Evolutionary conservation across 2,888 invertebrate genomes (phyloP), one percentile per base, ranked within the genome.

Genomic region (Lasioglossum calceatum): DNA sequence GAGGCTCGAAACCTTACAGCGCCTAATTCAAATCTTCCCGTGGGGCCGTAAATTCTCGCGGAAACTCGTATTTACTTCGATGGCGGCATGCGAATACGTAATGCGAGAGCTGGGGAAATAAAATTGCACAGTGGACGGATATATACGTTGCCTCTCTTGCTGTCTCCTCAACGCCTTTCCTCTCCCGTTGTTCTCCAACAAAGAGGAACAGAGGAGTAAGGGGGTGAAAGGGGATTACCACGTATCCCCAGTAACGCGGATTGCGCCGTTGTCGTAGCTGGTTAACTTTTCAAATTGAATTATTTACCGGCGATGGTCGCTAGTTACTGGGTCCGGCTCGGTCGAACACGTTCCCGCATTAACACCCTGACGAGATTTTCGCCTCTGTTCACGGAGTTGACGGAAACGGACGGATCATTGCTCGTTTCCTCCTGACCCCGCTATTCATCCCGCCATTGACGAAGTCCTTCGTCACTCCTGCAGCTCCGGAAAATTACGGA

Each of bases 251-350:
- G 58, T 58, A 64, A 27, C 72, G 16, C 19, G 39, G 74, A 47
- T 58, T 47, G 64, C 64, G 27, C 64, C 70, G 39, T 4, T 75
- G 47, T 58, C 54, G 58, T 77, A 50, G 44, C 32, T n/a, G 16
- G 47, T 78, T 77, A 82, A 84, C 84, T 84, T 75, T 84, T 84
- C 84, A 61, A 82, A 84, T 84, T 82, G 74, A 71, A 84, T 84
- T 82, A 84, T 82, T 78, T 83, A 39, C 75, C 82, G 42, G 27
- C 70, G n/a, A 42, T 58, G 74, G 32, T n/a, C 44, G 73, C 64
- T n/a, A 50, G 73, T 77, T 50, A 39, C 42, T 36, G 64, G 77
- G 67, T 58, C 81, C n/a, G 39, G 14, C 50, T 36, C 5, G 47
- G 64, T 32, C 32, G 36, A 47, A 50, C 76, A 42, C 50, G 39